Evolutionary conservation across 2,113 vertebrate species (phyloP), one percentile per base, ranked within the genome.

Genomic region (Lanius collurio): DNA sequence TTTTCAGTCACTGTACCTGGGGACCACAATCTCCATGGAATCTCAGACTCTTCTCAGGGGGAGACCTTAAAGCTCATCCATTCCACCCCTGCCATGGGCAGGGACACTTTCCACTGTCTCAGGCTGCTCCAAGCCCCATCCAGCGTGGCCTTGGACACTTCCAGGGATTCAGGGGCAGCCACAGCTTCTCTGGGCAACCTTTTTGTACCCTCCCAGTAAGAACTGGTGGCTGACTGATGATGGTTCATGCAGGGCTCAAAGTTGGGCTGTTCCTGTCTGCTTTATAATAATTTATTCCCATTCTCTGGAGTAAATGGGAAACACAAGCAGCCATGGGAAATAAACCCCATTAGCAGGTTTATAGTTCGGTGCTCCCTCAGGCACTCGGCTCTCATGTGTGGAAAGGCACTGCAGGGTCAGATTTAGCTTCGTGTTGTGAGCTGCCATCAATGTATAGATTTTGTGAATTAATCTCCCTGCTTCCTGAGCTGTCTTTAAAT

Each of bases 51-150:
- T 37, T 37, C 37, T 37, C 37, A 37, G 78, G 46, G 8, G 53
- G 20, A 19, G 24, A 47, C 78, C 28, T 47, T 35, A 47, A 60
- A 75, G 20, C 39, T 7, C 53, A 35, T 27, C 17, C 4, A 30
- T 6, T 30, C 1, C 9, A 20, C 15, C 7, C 15, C 52, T 89
- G 28, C 77, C 52, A 21, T 7, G 12, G 12, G 10, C 23, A 80
- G 52, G 68, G 44, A 42, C 37, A 53, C 46, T 13, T 82, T 1
- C 23, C 62, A 18, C 46, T n/a, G 0, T 3, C 11, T 24, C 69
- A 67, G 33, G 19, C 0, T 89, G 69, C 15, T 10, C 33, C 33
- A 17, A 24, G 28, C 39, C 33, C 28, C 0, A 0, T 52, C 52
- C 60, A 67, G 0, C 15, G 8, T 59, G 52, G 46, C 53, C n/a